Evolutionary conservation across 2,888 invertebrate genomes (phyloP).

Genomic region (Drosophila percnosoma): DNA sequence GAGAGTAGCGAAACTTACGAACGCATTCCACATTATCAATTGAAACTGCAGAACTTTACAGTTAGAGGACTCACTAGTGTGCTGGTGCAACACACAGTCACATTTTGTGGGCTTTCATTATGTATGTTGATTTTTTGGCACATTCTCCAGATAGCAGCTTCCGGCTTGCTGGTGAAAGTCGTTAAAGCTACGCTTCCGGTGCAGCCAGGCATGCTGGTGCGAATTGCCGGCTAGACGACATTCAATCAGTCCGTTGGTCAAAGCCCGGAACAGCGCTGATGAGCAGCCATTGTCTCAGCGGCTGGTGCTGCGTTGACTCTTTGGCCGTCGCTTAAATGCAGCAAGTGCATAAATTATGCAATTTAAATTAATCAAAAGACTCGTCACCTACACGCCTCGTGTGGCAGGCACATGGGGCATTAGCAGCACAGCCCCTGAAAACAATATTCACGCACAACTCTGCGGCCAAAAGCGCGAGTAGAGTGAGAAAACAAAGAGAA

Average conservation of each 20-base stretch:
- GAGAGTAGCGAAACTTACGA: slow-evolving; percentile 14
- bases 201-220: slow-evolving; percentile 73
- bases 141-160: neutral
- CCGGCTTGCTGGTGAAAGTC: slow-evolving; percentile 51
- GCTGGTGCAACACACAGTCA: neutral
- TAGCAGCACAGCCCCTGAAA: slow-evolving; percentile 14
- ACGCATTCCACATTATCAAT: neutral
- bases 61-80: neutral
- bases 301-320: slow-evolving; percentile 31
- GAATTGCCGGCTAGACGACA: slow-evolving; percentile 33
- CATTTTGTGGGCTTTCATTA: neutral
- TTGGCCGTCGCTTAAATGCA: slow-evolving; percentile 47
- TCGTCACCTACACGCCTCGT: slow-evolving; percentile 54
- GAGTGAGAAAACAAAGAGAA: neutral
- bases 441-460: slow-evolving; percentile 32
- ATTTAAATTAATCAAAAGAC: slow-evolving; percentile 70
- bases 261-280: slow-evolving; percentile 53
- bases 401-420: slow-evolving; percentile 34
- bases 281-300: slow-evolving; percentile 66
- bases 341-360: slow-evolving; percentile 65
- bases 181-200: slow-evolving; percentile 80
- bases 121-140: neutral
- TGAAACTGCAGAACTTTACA: neutral
- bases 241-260: slow-evolving; percentile 20
- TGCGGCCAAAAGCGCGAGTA: slow-evolving; percentile 16